Conservation (phyloP, 2,113 vertebrate species). For the Sardina pilchardus region DNA sequence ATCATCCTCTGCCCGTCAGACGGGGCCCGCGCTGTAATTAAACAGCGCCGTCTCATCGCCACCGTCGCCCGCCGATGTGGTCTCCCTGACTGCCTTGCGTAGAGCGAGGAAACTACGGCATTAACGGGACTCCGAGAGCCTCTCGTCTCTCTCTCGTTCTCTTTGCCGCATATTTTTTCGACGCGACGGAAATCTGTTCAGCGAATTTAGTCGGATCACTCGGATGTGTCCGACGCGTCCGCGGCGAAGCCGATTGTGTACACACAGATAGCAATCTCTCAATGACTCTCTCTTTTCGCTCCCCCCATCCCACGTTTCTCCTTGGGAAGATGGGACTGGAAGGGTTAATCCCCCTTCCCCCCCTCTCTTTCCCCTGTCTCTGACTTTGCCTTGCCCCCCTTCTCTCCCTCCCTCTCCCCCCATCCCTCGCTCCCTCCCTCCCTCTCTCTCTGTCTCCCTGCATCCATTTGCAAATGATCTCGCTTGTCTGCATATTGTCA, state of each 20-base stretch:
- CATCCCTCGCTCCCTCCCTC: constrained; percentile 21
- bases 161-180: not conserved
- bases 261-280: not conserved
- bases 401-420: constrained; percentile 56
- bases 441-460: constrained; percentile 62
- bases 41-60: constrained; percentile 12
- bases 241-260: not conserved
- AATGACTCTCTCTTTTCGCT: not conserved
- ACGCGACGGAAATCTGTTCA: not conserved
- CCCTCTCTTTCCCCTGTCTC: constrained; percentile 37
- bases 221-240: not conserved
- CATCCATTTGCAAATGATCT: constrained; percentile 89
- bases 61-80: not conserved
- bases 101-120: not conserved
- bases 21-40: constrained; percentile 32
- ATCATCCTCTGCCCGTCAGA: constrained; percentile 43
- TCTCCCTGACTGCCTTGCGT: not conserved
- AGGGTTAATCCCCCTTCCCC: constrained; percentile 59
- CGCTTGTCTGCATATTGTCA: constrained; percentile 93
- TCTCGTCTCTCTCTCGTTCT: not conserved
- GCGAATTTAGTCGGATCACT: not conserved
- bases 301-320: constrained; percentile 39
- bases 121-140: not conserved
- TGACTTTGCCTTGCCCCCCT: constrained; percentile 29
- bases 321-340: constrained; percentile 54